Evolutionary conservation across 2,797 vertebrate species (phyloP).

Genomic region (Rhinichthys osculus): DNA sequence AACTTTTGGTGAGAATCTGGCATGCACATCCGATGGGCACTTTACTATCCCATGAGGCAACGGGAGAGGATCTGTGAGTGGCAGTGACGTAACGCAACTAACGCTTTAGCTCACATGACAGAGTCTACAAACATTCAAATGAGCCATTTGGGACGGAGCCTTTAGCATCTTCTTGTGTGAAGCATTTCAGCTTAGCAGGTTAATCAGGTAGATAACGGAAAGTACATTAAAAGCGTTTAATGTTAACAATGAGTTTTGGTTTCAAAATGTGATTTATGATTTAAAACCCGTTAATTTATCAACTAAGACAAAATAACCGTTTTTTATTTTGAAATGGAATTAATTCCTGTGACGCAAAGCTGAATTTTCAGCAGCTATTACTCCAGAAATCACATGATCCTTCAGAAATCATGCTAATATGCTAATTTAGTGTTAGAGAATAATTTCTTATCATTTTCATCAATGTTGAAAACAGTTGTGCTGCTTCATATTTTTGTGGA

Average conservation of each 20-base stretch:
- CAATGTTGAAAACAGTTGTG: neutral
- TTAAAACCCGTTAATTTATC: neutral
- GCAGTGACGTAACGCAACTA: neutral
- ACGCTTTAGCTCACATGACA: neutral
- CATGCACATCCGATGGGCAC: neutral
- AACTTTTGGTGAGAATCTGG: neutral
- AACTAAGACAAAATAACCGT: neutral
- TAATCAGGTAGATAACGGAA: neutral
- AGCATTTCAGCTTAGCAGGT: neutral
- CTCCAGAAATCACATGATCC: neutral
- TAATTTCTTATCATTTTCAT: neutral
- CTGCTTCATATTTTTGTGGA: neutral
- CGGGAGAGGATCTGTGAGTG: neutral
- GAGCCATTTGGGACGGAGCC: neutral
- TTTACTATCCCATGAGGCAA: neutral
- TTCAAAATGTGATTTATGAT: neutral
- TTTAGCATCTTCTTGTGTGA: neutral
- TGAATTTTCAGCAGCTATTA: neutral
- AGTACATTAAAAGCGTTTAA: neutral
- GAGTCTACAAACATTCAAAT: neutral
- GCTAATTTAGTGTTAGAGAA: neutral
- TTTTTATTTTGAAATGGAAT: neutral
- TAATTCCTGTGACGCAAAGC: neutral
- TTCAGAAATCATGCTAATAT: neutral
- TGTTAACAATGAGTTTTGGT: neutral